These are phyloP conservation scores for Cyprinus carpio DNA, from an alignment of 2,113 vertebrate species.

Conservation along the genomic window DNA sequence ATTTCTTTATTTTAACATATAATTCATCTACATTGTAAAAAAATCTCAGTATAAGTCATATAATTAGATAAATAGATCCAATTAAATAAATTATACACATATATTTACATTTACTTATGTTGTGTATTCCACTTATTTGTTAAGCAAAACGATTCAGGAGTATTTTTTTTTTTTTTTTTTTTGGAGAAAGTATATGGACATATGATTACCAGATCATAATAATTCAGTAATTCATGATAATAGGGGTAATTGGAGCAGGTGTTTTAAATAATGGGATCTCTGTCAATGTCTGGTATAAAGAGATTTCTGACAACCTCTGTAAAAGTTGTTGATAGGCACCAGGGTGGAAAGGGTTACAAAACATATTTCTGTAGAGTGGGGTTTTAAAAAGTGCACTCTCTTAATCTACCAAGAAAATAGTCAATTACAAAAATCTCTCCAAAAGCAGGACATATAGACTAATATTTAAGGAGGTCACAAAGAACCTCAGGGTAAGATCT, in stretches of 20 bases:
- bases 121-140: neutral
- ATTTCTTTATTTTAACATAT: neutral
- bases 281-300: too few relatives aligned
- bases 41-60: too few relatives aligned
- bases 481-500: neutral
- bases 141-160: neutral
- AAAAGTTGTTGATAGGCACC: too few relatives aligned
- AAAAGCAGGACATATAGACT: neutral
- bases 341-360: neutral
- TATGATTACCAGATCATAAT: too few relatives aligned
- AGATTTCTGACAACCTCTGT: too few relatives aligned
- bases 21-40: neutral
- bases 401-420: neutral
- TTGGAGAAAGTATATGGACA: too few relatives aligned
- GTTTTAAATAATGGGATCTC: too few relatives aligned
- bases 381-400: neutral
- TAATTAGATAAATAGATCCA: too few relatives aligned
- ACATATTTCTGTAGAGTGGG: neutral
- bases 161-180: too few relatives aligned
- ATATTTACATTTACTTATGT: neutral
- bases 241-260: too few relatives aligned
- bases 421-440: neutral
- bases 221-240: too few relatives aligned
- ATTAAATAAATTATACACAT: neutral
- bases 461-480: neutral